Base-by-base conservation (phyloP, 2,797 vertebrate species). In the Phrynocephalus forsythii region DNA sequence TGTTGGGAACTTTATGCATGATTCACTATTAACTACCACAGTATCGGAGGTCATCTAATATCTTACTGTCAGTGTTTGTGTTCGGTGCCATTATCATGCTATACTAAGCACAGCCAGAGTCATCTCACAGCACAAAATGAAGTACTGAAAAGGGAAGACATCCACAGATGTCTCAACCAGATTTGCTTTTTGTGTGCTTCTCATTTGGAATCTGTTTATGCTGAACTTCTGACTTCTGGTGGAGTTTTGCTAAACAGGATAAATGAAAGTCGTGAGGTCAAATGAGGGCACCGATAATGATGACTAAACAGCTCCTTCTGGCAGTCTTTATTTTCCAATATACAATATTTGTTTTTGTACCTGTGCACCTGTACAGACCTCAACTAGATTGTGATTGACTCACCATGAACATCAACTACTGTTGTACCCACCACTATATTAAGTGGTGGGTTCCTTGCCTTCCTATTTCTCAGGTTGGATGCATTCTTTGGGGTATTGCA, bases 171-270 rank as follows among this genome's bases (percentile, higher is more conserved):
- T 90, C 94, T 92, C 44, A 90, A 91, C 82, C 85, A 95, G 93
- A 94, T 96, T 95, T 95, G 90, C 95, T 94, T 95, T 89, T 92
- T 76, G 18, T 76, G 60, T 81, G 90, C 72, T 80, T 94, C 91
- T 93, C 92, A 83, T 96, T 95, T 93, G 92, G 89, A 95, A 94
- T 92, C 92, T 93, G 93, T 94, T 95, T 94, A 11, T 71, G 44
- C 1, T 15, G 79, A 76, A 69, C 90, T 93, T 95, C 90, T 91
- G 80, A 91, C 0, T 56, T 86, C 92, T 90, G 91, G 84, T 94
- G 89, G 82, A 93, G 83, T 87, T 78, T 89, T 90, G 88, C 82
- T 90, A 92, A 90, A 33, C 84, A 82, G 38, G 90, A 82, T 87
- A 89, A 91, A 92, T 50, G 69, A 91, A 91, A 93, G 69, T 71